Evolutionary conservation across 2,797 vertebrate species (phyloP), one percentile per base, ranked within the genome.

Genomic region (Sarcoramphus papa): DNA sequence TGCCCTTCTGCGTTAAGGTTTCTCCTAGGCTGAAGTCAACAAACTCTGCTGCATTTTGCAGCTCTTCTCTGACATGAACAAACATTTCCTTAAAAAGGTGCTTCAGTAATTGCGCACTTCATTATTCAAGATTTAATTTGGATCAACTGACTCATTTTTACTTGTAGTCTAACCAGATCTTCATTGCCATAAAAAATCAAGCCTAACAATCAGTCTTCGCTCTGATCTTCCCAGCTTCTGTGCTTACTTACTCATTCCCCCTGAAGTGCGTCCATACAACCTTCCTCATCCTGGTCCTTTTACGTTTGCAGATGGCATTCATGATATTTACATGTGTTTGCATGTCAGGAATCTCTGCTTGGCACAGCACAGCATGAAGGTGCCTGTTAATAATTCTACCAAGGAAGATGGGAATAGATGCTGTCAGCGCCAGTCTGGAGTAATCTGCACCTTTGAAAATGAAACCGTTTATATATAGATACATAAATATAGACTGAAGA

Each of bases 381-480:
- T 94, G 87, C 43, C 85, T 84, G 81, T 45, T 96, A 93, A 94
- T 96, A 95, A 77, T 94, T 94, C 89, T 87, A 69, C 76, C 43
- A 64, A 87, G 24, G 50, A 86, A 91, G 89, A 95, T 93, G 68
- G 94, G 93, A 97, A 91, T 95, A 94, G 90, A 89, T 81, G 73
- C 73, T 96, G 96, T 96, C 96, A 97, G 73, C 27, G 0, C 82
- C 85, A 92, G 91, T 45, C 85, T 6, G 7, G 54, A 90, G 73
- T 88, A 92, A 96, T 93, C 91, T 84, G 76, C 65, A 86, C 79
- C 87, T 97, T 96, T 97, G 92, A 96, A 97, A 97, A 97, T 91
- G 87, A 96, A 96, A 91, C 85, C 47, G 0, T 86, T 95, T 97
- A 93, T 97, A 92, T 97, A 93, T 97, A 96, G 95, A 82, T 48